phyloP scores from a whole-genome alignment of 2,113 vertebrate species.

The Phylloscopus trochiloides region DNA sequence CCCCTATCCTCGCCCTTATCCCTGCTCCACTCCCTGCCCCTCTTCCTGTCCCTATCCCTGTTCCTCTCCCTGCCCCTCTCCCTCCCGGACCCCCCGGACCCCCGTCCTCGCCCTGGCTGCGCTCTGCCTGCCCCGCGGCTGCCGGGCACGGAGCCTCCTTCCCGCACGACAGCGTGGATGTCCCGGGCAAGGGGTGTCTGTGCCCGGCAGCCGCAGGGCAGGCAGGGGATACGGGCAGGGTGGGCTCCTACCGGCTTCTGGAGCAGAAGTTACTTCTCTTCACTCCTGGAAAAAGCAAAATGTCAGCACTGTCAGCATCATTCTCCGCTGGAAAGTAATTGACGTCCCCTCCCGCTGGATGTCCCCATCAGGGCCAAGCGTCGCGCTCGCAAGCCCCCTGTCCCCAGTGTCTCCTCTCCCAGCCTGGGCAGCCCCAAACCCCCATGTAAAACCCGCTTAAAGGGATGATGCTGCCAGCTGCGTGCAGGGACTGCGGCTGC shows the following conservation, averaged over 20 bases:
- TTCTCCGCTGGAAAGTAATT: not conserved
- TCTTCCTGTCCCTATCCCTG: not conserved
- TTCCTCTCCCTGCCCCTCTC: not conserved
- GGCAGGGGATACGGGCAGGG: not conserved
- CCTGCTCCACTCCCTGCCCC: no score
- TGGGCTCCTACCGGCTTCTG: not conserved
- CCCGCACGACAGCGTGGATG: not conserved
- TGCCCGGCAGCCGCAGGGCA: not conserved
- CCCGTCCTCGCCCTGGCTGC: not conserved
- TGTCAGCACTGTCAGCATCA: not conserved
- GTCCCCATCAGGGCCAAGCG: not conserved
- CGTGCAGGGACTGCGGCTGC: fast-evolving
- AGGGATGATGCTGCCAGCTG: not conserved
- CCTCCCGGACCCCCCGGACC: fast-evolving
- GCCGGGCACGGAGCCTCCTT: not conserved
- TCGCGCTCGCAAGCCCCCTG: fast-evolving
- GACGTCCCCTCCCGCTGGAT: not conserved
- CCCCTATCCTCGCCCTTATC: not conserved
- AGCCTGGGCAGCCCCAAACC: not conserved
- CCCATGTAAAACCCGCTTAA: not conserved
- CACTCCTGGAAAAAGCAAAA: not conserved
- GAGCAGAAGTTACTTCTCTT: not conserved
- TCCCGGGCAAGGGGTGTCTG: not conserved
- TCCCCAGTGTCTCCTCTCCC: not conserved
- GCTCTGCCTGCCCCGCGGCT: not conserved